Base-by-base conservation (phyloP, 2,888 invertebrate genomes). In the Branchipolynoe longqiensis region DNA sequence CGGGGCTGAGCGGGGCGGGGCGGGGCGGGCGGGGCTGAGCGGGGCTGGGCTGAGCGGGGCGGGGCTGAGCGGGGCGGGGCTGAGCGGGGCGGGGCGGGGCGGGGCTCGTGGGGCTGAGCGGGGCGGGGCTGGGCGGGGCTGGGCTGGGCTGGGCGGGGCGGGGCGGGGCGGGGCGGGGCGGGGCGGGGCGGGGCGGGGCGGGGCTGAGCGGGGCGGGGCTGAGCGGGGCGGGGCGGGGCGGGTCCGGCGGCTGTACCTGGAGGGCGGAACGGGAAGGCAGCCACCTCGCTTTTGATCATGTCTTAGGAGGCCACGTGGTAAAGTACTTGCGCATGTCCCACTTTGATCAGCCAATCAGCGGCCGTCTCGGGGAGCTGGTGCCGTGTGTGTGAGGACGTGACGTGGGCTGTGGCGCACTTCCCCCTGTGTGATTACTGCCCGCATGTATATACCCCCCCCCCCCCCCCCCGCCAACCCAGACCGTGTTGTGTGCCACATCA, bases 291-390 rank as follows among this genome's bases (percentile, higher is more conserved):
- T 69, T 69, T 69, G 69, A 69, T 69, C 69, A 69, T 69, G 36
- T 18, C 36, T 36, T 38, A 36, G 18, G 38, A 38, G 36, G 22
- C 3, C 69, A 69, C 69, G 36, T 69, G 69, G 69, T 69, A 69
- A 69, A 69, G 18, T 38, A 69, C 14, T 69, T 69, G 36, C 31
- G 62, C 62, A 62, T 62, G 62, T 31, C 62, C 31, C n/a, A 18
- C 62, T 62, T 62, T 62, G 62, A 62, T 62, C 62, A 62, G 62
- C 62, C 62, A 62, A 62, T 62, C 62, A 62, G 62, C 28, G 31
- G 62, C 31, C 62, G 25, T n/a, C 56, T n/a, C n/a, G 25, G 56
- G 56, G 22, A 25, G 18, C 56, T 56, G 22, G 56, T n/a, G n/a
- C n/a, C n/a, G n/a, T n/a, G n/a, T n/a, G n/a, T n/a, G n/a, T n/a